Evolutionary conservation across 2,113 vertebrate species (phyloP).

Genomic region (Chloropsis cyanopogon): DNA sequence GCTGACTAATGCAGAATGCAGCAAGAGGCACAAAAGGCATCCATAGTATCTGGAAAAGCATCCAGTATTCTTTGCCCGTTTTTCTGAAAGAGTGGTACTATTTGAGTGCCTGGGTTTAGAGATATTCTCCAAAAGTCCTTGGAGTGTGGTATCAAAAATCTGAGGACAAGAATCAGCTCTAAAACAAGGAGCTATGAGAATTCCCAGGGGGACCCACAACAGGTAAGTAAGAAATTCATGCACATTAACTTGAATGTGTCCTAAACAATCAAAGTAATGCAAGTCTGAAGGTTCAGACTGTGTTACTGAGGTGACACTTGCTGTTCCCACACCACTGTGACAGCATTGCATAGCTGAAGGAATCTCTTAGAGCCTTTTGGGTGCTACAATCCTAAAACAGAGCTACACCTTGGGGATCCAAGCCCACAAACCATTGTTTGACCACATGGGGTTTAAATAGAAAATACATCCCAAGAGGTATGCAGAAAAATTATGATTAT

Average conservation of each 20-base stretch:
- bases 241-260: not conserved
- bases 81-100: not conserved
- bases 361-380: not conserved
- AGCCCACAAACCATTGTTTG: not conserved
- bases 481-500: not conserved
- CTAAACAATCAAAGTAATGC: not conserved
- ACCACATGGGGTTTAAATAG: not conserved
- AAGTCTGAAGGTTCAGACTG: not conserved
- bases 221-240: not conserved
- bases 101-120: not conserved
- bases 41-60: not conserved
- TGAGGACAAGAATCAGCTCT: not conserved
- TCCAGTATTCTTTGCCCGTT: not conserved
- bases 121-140: not conserved
- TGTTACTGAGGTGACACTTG: not conserved
- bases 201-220: not conserved
- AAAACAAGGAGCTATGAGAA: not conserved
- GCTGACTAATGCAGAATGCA: not conserved
- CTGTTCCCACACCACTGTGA: not conserved
- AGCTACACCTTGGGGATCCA: accelerated
- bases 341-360: not conserved
- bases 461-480: not conserved
- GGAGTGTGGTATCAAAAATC: not conserved
- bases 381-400: not conserved
- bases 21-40: not conserved